phyloP scores from a whole-genome alignment of 2,797 vertebrate species.

The Hozukius guyotensis region DNA sequence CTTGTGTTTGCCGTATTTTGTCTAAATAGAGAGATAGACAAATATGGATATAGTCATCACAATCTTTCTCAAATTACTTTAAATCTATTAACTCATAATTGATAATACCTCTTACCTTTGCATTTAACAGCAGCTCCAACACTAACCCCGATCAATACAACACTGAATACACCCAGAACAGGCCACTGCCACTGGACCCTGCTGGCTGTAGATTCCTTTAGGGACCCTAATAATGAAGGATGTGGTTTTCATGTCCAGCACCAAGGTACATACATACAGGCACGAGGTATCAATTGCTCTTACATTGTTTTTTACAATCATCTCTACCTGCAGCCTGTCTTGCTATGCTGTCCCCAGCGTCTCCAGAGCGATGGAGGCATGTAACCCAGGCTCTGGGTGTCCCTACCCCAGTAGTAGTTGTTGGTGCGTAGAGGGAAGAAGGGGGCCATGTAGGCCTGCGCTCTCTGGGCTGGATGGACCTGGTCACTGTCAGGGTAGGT shows the following conservation, averaged over 20 bases:
- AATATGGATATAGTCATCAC: neutral
- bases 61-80: neutral
- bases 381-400: slow-evolving; percentile 18
- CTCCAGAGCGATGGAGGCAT: neutral
- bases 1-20: neutral
- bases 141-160: neutral
- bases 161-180: slow-evolving; percentile 19
- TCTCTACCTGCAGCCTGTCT: slow-evolving; percentile 2
- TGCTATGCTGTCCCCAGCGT: accelerated
- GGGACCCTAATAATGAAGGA: neutral
- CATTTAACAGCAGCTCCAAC: slow-evolving; percentile 17
- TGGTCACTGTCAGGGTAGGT: slow-evolving; percentile 12
- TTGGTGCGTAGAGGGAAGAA: slow-evolving; percentile 36
- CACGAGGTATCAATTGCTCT: neutral
- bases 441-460: slow-evolving; percentile 30
- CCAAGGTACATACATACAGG: neutral
- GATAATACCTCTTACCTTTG: slow-evolving; percentile 15
- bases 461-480: slow-evolving; percentile 27
- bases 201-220: neutral
- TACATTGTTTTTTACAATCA: neutral
- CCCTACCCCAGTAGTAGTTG: neutral
- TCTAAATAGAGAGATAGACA: neutral
- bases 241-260: neutral
- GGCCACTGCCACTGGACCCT: slow-evolving; percentile 20
- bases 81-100: neutral